Conservation (phyloP, 2,113 vertebrate genomes). For the Pachyramphus minor region DNA sequence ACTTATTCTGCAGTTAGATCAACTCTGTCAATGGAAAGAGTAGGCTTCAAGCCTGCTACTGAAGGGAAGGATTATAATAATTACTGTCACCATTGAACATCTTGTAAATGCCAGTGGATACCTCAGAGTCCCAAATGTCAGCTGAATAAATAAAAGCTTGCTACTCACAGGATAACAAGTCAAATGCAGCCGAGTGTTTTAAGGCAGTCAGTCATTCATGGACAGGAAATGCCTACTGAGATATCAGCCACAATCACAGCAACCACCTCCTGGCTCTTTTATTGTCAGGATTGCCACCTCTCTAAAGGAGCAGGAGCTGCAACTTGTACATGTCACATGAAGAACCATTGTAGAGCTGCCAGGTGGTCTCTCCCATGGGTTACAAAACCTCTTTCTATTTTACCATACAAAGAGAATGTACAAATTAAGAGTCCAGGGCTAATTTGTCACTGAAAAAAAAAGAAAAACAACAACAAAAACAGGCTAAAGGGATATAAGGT, state of each 20-base stretch:
- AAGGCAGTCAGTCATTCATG: not conserved
- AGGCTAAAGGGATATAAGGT: not conserved
- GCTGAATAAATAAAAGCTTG: not conserved
- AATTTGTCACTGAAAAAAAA: not conserved
- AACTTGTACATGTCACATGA: fast-evolving
- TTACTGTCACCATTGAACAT: slow-evolving; percentile 17
- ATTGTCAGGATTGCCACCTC: not conserved
- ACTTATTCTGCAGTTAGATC: slow-evolving; percentile 14
- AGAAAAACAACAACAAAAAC: no score
- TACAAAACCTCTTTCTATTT: not conserved
- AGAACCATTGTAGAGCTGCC: not conserved
- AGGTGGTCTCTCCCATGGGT: not conserved
- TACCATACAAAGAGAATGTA: not conserved
- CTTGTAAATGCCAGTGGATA: not conserved
- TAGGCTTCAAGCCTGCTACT: not conserved
- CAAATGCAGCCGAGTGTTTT: not conserved
- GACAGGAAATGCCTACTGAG: not conserved
- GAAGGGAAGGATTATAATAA: slow-evolving; percentile 30
- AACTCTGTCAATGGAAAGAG: slow-evolving; percentile 20
- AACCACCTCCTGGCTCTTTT: not conserved
- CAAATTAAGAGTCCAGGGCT: not conserved
- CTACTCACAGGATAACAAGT: not conserved
- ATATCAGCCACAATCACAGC: not conserved
- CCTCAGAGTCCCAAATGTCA: not conserved
- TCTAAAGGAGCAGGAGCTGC: not conserved